Percentiles rank a stretch among this genome's conserved stretches.
Evolutionary conservation across 2,888 invertebrate genomes (phyloP).

Genomic region (Cotesia congregata): DNA sequence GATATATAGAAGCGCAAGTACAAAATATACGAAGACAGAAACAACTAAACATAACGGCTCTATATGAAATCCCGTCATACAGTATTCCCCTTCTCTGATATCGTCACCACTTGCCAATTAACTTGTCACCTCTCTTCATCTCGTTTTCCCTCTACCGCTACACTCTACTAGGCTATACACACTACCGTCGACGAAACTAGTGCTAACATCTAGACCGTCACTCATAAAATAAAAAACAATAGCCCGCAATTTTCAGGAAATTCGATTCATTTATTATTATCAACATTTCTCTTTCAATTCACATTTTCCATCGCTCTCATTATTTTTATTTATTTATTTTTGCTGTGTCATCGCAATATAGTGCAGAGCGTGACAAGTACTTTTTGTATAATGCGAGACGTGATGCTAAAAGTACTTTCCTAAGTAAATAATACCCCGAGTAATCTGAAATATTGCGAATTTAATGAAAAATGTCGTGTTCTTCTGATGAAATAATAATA

Average conservation of each 20-base stretch:
- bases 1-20: slow-evolving; percentile 4
- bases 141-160: slow-evolving; percentile 17
- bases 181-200: too few species aligned
- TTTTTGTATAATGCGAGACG: slow-evolving; percentile 11
- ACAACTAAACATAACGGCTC: slow-evolving; percentile 4
- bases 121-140: slow-evolving; percentile 43
- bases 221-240: slow-evolving; percentile 14
- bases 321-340: slow-evolving; percentile 12
- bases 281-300: slow-evolving; percentile 16
- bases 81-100: slow-evolving; percentile 21
- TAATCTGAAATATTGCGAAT: slow-evolving; percentile 35
- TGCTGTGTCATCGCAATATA: slow-evolving; percentile 32
- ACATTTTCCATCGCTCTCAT: not conserved
- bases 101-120: slow-evolving; percentile 44
- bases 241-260: slow-evolving; percentile 32
- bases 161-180: too few species aligned
- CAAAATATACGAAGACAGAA: slow-evolving; percentile 24
- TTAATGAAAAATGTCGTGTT: slow-evolving; percentile 24
- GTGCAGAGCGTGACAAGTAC: slow-evolving; percentile 28
- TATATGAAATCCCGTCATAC: slow-evolving; percentile 40
- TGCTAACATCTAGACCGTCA: not conserved
- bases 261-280: slow-evolving; percentile 42
- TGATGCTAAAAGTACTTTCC: not conserved
- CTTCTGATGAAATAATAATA: not conserved
- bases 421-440: slow-evolving; percentile 31